A percentile compares a stretch with the other conserved stretches of the same genome.
Evolutionary conservation across 2,888 invertebrate species (phyloP).

Genomic region (Neoaliturus tenellus): DNA sequence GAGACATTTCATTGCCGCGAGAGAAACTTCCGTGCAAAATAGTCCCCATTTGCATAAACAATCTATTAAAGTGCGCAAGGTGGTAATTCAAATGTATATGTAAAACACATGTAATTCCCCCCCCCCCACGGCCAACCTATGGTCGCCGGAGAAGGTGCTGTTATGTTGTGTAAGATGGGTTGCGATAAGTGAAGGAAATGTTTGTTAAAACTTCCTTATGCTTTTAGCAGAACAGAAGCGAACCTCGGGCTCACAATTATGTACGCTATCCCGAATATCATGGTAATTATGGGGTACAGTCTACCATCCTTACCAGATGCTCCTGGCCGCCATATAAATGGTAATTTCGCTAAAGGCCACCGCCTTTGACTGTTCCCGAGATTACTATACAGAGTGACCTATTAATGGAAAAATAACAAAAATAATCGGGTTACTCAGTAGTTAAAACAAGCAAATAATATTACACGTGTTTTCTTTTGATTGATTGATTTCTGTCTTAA

Average conservation of each 20-base stretch:
- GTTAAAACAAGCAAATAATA: too few relatives aligned
- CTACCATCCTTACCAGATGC: neutral
- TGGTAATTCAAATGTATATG: constrained; percentile 23
- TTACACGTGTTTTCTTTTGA: too few relatives aligned
- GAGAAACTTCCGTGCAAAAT: neutral
- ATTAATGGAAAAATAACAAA: too few relatives aligned
- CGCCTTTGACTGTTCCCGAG: too few relatives aligned
- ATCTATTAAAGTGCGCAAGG: constrained; percentile 29
- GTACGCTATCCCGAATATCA: neutral
- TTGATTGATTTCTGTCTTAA: too few relatives aligned
- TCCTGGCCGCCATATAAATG: neutral
- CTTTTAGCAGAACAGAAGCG: neutral
- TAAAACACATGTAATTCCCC: constrained; percentile 5
- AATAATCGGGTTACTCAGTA: too few relatives aligned
- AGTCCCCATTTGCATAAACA: constrained; percentile 9
- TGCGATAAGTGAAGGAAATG: neutral
- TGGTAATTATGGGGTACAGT: neutral
- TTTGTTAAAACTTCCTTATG: neutral
- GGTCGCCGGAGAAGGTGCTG: neutral
- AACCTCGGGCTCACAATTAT: neutral
- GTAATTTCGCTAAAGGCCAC: neutral
- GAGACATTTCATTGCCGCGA: neutral
- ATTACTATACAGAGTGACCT: too few relatives aligned
- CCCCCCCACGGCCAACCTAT: neutral
- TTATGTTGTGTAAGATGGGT: neutral